phyloP scores from a whole-genome alignment of 64 coral and sea anemone genomes.

The Anthopleura sola region DNA sequence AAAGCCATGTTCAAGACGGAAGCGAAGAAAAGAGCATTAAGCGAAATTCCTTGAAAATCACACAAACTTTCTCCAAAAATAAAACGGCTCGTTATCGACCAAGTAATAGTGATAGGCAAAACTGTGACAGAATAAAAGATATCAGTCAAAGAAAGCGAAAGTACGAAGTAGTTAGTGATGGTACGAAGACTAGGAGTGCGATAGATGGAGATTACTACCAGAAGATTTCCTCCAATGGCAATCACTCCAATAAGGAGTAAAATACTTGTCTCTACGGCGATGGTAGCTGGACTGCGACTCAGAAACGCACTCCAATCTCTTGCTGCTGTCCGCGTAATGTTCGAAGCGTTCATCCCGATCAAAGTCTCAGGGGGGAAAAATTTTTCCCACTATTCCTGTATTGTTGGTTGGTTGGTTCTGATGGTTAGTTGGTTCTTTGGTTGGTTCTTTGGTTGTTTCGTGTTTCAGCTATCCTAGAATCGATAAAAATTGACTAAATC shows the following conservation, averaged over 20 bases:
- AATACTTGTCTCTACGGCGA: conserved; percentile 2
- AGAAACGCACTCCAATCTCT: neutral
- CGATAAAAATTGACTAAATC: too few relatives aligned
- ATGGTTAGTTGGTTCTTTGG: too few relatives aligned
- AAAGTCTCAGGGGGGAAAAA: too few relatives aligned
- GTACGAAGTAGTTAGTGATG: conserved; percentile 13
- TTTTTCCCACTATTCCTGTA: too few relatives aligned
- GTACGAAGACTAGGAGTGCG: conserved; percentile 13
- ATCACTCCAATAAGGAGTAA: neutral
- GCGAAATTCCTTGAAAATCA: neutral
- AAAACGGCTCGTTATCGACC: conserved; percentile 1
- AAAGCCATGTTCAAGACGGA: neutral
- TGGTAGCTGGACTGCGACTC: neutral
- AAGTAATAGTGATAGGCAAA: neutral
- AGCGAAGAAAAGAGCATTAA: neutral
- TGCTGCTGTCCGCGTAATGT: neutral
- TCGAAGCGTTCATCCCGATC: neutral
- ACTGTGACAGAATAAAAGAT: neutral
- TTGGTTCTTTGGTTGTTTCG: too few relatives aligned
- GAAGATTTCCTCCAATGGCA: conserved; percentile 10
- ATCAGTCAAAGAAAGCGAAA: neutral
- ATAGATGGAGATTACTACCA: conserved; percentile 13
- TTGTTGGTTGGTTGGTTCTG: too few relatives aligned
- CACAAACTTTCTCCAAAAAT: neutral
- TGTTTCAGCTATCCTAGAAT: too few relatives aligned